Conservation (phyloP, 2,888 invertebrate genomes). For the Eristalis arbustorum region DNA sequence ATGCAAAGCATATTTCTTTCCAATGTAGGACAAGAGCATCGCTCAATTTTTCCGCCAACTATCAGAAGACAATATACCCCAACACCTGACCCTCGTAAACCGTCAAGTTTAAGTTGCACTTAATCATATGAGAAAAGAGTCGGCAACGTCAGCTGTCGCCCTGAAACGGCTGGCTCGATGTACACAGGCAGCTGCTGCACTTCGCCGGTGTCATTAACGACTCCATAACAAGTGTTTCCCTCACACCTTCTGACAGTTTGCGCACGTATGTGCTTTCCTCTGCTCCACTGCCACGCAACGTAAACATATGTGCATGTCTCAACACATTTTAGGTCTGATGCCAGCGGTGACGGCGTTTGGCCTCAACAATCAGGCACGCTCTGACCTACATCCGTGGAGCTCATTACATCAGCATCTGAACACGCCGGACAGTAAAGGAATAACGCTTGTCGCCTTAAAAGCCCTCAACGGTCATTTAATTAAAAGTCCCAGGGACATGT, state of each 20-base stretch:
- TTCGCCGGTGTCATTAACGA: constrained; percentile 43
- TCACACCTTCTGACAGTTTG: constrained; percentile 54
- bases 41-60: constrained; percentile 10
- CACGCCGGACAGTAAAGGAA: constrained; percentile 3
- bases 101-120: constrained; percentile 64
- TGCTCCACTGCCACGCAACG: background rate
- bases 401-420: constrained; percentile 43
- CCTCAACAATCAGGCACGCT: constrained; percentile 1
- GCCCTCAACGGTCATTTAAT: constrained; percentile 54
- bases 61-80: constrained; percentile 11
- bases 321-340: background rate
- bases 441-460: constrained; percentile 36
- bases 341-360: background rate
- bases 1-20: constrained; percentile 3
- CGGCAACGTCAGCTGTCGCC: constrained; percentile 31
- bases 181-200: constrained; percentile 7
- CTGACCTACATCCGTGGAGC: constrained; percentile 47
- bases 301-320: constrained; percentile 2
- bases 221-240: constrained; percentile 51
- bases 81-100: constrained; percentile 60
- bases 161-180: constrained; percentile 2
- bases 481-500: constrained; percentile 51
- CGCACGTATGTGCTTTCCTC: constrained; percentile 17
- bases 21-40: constrained; percentile 59
- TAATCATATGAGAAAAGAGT: constrained; percentile 39